Base-by-base conservation (phyloP, 2,797 vertebrate genomes). In the Agapornis canus region DNA sequence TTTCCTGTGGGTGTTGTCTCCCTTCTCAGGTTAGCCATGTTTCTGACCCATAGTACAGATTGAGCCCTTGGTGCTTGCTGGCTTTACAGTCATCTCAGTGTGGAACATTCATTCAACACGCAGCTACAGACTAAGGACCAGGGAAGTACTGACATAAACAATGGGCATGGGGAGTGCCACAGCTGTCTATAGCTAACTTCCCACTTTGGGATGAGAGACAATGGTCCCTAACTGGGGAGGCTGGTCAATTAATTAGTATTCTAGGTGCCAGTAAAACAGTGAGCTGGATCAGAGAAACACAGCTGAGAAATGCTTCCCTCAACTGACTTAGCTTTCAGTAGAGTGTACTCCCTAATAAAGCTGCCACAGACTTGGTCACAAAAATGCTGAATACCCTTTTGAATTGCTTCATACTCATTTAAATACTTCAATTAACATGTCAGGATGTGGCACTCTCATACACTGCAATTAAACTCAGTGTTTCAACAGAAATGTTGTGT, bases 11-110 rank as follows among this genome's bases (percentile, higher is more conserved):
- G 32, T 37, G 56, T 11, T 59, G 32, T 37, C 54, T 57, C 22
- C 54, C 32, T 35, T 57, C n/a, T 35, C 22, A 25, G 54, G 14
- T 16, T 57, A 57, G 54, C 32, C 4, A 5, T 35, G 14, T 57
- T 35, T 57, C 51, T 97, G 51, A n/a, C 98, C 97, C 49, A 98
- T 96, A 32, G 98, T 98, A 6, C 98, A 98, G 97, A 98, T 98
- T 63, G 96, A 81, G 84, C 97, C 92, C 80, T 98, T 97, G 40
- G 0, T 69, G 92, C 96, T 98, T 98, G 54, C 91, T 97, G 48
- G 73, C 73, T 96, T 45, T 40, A 13, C 10, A 4, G 15, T 14
- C 8, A 2, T 4, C 20, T 14, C 57, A 83, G 27, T 26, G 26
- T 22, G 17, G 40, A 71, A 47, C 37, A 3, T 23, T 66, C 18